phyloP scores from a whole-genome alignment of 2,113 vertebrate genomes.

The Empidonax traillii region DNA sequence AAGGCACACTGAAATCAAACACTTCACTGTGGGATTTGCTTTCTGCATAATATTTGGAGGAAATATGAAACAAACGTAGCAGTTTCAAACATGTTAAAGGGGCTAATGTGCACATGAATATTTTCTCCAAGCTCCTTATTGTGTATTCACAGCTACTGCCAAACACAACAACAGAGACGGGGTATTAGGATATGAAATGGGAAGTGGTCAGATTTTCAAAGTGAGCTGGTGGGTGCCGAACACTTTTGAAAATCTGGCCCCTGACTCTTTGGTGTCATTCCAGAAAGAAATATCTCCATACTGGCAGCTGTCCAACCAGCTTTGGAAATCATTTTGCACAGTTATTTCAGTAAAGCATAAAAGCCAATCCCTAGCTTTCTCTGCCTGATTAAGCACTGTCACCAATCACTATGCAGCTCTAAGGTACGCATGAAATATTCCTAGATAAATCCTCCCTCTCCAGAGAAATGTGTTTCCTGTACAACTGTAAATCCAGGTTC shows the following conservation, averaged over 20 bases:
- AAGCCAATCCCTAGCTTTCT: conserved; percentile 31
- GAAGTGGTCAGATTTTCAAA: conserved; percentile 56
- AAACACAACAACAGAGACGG: conserved; percentile 28
- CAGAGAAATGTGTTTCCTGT: conserved; percentile 58
- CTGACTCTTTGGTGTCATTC: background rate
- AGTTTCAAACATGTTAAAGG: background rate
- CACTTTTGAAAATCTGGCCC: conserved; percentile 38
- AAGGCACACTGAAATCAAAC: conserved; percentile 21
- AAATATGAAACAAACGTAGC: conserved; percentile 1
- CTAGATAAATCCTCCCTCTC: conserved; percentile 55
- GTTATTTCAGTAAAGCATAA: conserved; percentile 32
- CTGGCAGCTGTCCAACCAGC: conserved; percentile 42
- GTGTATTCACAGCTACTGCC: conserved; percentile 32
- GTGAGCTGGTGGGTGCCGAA: conserved; percentile 18
- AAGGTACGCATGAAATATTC: conserved; percentile 28
- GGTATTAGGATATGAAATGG: conserved; percentile 44
- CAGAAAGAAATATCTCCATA: conserved; percentile 36
- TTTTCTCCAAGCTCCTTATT: conserved; percentile 19
- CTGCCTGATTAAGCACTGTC: conserved; percentile 52
- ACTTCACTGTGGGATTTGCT: background rate
- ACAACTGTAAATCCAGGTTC: conserved; percentile 55
- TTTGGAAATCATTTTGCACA: conserved; percentile 40
- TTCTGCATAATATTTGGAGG: background rate
- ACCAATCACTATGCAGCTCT: conserved; percentile 28
- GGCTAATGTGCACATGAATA: background rate